These are phyloP conservation scores for Protophormia terraenovae DNA, from an alignment of 2,888 invertebrate species.

Conservation along the genomic window DNA sequence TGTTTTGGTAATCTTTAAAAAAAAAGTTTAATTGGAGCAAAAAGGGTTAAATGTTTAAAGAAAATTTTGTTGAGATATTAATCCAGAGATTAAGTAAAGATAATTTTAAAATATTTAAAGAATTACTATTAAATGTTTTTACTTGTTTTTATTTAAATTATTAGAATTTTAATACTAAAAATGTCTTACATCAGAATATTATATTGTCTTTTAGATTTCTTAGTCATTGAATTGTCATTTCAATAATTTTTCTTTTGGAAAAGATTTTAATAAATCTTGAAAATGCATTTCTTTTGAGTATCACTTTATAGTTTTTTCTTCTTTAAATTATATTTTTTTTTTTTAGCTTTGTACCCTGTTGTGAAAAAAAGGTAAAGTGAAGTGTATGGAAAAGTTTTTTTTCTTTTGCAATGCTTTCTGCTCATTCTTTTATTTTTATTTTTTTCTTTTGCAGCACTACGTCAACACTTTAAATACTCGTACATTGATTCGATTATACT, in stretches of 20 bases:
- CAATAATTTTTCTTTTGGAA: neutral
- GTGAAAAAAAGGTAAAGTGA: neutral
- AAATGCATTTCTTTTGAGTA: neutral
- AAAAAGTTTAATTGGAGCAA: neutral
- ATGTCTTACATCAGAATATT: no score
- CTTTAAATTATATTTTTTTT: neutral
- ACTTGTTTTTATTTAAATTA: no score
- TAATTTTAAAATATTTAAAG: no score
- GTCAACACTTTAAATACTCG: constrained; percentile 51
- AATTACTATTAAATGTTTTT: no score
- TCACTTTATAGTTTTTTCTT: neutral
- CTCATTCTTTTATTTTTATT: neutral
- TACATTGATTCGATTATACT: constrained; percentile 56
- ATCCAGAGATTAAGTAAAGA: no score
- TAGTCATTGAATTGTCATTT: neutral
- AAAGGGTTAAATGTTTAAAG: no score
- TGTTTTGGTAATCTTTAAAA: neutral
- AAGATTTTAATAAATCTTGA: neutral
- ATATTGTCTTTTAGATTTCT: no score
- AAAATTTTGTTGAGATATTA: no score
- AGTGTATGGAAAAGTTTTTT: neutral
- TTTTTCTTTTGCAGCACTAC: neutral
- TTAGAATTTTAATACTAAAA: no score
- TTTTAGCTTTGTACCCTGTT: neutral
- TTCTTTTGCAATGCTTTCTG: neutral